Percentiles rank a stretch among this genome's conserved stretches.
Conservation (phyloP, 2,797 vertebrate genomes). For the Crenichthys baileyi region DNA sequence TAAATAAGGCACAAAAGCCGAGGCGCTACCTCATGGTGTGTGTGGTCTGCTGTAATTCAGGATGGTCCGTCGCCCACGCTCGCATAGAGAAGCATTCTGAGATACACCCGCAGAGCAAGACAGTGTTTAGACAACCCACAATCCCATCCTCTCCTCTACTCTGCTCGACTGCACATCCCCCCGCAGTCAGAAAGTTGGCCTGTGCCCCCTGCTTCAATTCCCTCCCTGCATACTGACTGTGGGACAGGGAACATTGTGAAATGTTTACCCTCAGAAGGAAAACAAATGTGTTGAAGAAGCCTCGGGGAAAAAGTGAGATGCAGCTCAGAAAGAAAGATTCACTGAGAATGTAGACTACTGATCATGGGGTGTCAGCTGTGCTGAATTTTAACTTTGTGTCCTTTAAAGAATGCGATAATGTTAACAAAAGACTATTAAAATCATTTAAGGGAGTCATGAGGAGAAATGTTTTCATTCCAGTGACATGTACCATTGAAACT, state of each 20-base stretch:
- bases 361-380: background rate
- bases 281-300: conserved; percentile 41
- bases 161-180: conserved; percentile 25
- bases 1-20: conserved; percentile 52
- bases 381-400: background rate
- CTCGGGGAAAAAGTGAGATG: conserved; percentile 12
- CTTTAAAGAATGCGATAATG: conserved; percentile 24
- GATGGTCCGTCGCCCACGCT: conserved; percentile 36
- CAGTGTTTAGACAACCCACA: conserved; percentile 74
- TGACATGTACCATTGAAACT: background rate
- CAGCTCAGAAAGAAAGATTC: conserved; percentile 14
- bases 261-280: conserved; percentile 56
- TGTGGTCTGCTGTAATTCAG: conserved; percentile 66
- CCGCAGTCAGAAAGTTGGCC: conserved; percentile 36
- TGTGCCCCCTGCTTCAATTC: conserved; percentile 38
- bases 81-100: conserved; percentile 61
- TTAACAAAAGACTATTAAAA: conserved; percentile 20
- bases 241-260: conserved; percentile 51
- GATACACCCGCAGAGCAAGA: conserved; percentile 68
- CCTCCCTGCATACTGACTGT: conserved; percentile 49
- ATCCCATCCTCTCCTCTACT: conserved; percentile 54
- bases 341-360: conserved; percentile 23
- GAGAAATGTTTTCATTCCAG: conserved; percentile 21
- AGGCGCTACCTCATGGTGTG: conserved; percentile 60
- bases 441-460: background rate